Percentiles rank a stretch among this genome's conserved stretches.
These are phyloP conservation scores for Aurelia coerulea DNA, from an alignment of 30 jellyfish, hydroid and myxozoan genomes.

Conservation along the genomic window DNA sequence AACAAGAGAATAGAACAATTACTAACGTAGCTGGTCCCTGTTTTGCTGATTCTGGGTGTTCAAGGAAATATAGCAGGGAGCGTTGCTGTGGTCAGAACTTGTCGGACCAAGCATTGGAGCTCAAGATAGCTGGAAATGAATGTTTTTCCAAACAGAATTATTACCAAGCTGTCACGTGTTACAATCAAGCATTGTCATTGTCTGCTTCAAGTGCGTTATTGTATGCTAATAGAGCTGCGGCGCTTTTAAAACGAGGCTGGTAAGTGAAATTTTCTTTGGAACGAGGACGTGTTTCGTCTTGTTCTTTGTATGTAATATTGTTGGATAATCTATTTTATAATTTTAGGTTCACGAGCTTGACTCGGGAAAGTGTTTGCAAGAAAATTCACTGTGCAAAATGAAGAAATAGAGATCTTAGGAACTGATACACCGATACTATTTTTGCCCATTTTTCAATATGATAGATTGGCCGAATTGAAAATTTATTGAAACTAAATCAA, in stretches of 20 bases:
- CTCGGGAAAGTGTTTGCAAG: too few relatives aligned
- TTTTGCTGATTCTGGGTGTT: neutral
- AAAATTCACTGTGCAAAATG: too few relatives aligned
- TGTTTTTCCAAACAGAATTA: constrained; percentile 89
- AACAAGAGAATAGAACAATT: neutral
- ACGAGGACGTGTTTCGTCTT: too few relatives aligned
- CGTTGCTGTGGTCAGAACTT: constrained; percentile 10
- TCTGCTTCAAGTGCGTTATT: constrained; percentile 81
- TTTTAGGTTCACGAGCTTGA: too few relatives aligned
- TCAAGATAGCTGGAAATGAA: constrained; percentile 86
- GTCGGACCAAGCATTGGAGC: constrained; percentile 64
- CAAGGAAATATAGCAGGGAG: neutral
- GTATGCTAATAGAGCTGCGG: constrained; percentile 99
- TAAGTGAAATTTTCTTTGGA: constrained; percentile 17
- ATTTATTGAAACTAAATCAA: too few relatives aligned
- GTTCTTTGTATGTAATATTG: too few relatives aligned
- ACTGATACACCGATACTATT: too few relatives aligned
- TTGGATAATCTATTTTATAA: too few relatives aligned
- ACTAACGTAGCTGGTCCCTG: neutral
- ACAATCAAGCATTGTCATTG: constrained; percentile 78
- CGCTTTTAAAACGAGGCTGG: constrained; percentile 92
- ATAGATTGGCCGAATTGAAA: too few relatives aligned
- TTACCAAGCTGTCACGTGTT: constrained; percentile 85
- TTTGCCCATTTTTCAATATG: too few relatives aligned
- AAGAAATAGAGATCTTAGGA: too few relatives aligned